Conservation (phyloP, 2,888 invertebrate genomes). For the Holacanthella duospinosa region DNA sequence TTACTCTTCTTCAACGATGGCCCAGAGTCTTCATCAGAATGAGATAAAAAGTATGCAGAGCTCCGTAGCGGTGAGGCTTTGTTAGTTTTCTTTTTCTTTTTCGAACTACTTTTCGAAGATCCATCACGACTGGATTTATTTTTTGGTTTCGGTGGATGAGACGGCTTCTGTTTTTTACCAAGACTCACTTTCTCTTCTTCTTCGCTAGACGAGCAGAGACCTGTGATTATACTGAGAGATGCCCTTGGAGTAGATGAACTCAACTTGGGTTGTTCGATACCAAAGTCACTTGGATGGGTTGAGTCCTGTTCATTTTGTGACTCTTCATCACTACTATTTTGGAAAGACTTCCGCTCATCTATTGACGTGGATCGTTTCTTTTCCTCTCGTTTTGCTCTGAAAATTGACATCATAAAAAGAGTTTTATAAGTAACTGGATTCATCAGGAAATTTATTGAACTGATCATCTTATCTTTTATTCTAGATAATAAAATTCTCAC, state of each 20-base stretch:
- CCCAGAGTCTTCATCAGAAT: constrained; percentile 33
- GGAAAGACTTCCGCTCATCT: constrained; percentile 53
- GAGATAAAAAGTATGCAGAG: constrained; percentile 36
- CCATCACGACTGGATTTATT: neutral
- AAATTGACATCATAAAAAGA: no score
- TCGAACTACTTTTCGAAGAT: constrained; percentile 8
- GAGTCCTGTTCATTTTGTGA: constrained; percentile 3
- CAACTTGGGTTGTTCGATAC: neutral
- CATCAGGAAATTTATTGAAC: no score
- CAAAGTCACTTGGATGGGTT: neutral
- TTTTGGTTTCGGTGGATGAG: constrained; percentile 10
- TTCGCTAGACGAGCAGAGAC: neutral
- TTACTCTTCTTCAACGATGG: constrained; percentile 33
- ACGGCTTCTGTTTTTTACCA: neutral
- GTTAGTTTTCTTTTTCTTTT: constrained; percentile 19
- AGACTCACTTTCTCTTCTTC: neutral
- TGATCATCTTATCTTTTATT: no score
- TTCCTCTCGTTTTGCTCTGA: constrained; percentile 70
- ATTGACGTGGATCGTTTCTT: constrained; percentile 80
- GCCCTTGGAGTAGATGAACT: neutral
- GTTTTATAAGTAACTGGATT: neutral
- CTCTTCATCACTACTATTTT: constrained; percentile 50
- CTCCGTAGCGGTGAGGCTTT: constrained; percentile 40
- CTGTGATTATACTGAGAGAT: neutral
- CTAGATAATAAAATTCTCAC: constrained; percentile 16